These are phyloP conservation scores for Drosophila greeni DNA, from an alignment of 2,888 invertebrate species.

Conservation along the genomic window DNA sequence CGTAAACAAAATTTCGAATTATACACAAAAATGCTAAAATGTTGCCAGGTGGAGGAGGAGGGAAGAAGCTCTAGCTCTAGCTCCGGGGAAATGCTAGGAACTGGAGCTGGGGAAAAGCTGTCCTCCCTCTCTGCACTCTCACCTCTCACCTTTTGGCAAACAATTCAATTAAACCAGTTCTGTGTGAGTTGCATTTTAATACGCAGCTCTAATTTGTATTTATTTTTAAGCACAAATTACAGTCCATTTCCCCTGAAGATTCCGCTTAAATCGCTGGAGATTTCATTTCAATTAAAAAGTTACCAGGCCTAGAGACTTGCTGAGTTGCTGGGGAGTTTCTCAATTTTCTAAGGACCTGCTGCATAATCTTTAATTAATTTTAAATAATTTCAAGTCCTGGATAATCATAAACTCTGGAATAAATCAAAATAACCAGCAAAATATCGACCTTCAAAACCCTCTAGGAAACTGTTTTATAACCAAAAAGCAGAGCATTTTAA, in stretches of 20 bases:
- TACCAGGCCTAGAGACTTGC: not conserved
- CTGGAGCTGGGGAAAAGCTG: not conserved
- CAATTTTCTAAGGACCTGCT: not conserved
- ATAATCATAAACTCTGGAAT: no score
- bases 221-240: constrained; percentile 14
- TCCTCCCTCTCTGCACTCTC: not conserved
- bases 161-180: constrained; percentile 55
- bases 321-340: not conserved
- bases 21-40: constrained; percentile 49
- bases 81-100: constrained; percentile 7
- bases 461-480: no score
- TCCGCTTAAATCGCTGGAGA: not conserved
- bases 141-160: constrained; percentile 3
- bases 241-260: no score
- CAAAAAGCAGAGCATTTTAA: no score
- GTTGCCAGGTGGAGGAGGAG: constrained; percentile 47
- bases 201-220: constrained; percentile 11
- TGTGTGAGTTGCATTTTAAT: constrained; percentile 54
- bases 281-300: constrained; percentile 6
- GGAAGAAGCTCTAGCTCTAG: constrained; percentile 16
- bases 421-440: no score
- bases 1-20: constrained; percentile 66
- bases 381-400: no score
- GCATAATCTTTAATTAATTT: not conserved
- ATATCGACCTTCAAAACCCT: no score